phyloP scores from a whole-genome alignment of 2,113 vertebrate species.

The Neomonachus schauinslandi region DNA sequence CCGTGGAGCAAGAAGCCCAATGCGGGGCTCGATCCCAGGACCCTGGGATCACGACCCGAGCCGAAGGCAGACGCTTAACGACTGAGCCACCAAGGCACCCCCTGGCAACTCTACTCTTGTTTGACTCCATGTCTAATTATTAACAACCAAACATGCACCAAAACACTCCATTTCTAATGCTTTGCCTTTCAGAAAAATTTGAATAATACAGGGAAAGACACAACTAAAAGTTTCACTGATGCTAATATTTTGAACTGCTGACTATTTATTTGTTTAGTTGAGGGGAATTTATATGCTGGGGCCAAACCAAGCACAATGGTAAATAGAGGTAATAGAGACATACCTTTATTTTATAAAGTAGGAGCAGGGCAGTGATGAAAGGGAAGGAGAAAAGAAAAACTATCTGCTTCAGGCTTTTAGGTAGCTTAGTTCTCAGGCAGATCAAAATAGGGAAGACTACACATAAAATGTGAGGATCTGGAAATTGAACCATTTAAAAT shows the following conservation, averaged over 20 bases:
- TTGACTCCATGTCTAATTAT: not conserved
- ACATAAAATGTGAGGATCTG: not conserved
- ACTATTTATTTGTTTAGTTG: not conserved
- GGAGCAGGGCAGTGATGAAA: not conserved
- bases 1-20: too few relatives aligned
- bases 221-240: not conserved
- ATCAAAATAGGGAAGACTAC: not conserved
- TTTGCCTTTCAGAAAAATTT: not conserved
- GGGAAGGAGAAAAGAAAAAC: not conserved
- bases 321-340: not conserved
- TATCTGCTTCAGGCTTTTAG: not conserved
- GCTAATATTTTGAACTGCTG: not conserved
- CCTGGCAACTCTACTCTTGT: not conserved
- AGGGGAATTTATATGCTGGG: not conserved
- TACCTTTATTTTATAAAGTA: not conserved
- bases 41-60: too few relatives aligned
- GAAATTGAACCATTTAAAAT: not conserved
- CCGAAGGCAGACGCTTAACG: too few relatives aligned
- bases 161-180: not conserved
- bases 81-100: too few relatives aligned
- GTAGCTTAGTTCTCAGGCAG: not conserved
- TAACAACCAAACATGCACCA: not conserved
- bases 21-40: too few relatives aligned
- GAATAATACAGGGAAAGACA: not conserved
- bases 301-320: not conserved